Base-by-base conservation (phyloP, 2,888 invertebrate species). In the Aphodius granarius region DNA sequence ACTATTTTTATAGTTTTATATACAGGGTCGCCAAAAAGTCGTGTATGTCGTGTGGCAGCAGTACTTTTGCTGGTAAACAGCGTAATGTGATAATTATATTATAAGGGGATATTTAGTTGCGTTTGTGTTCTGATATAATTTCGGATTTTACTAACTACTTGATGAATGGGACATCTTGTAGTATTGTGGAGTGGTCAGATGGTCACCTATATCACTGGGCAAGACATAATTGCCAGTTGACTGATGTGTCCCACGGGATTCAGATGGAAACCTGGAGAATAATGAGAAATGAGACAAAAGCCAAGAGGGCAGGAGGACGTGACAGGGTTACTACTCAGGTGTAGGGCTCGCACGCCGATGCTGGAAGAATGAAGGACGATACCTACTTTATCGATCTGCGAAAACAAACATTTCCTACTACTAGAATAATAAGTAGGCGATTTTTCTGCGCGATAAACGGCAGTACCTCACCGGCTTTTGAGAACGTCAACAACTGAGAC, bases 231-330 rank as follows among this genome's bases (percentile, higher is more conserved):
- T 78, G 79, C 78, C 73, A 76, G 80, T 79, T 82, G 82, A 82
- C 79, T 78, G 82, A 82, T 82, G 81, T 77, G 81, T 78, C 82
- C 79, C 82, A 78, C 75, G 83, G 82, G 82, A 82, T 78, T 78
- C 77, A 72, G 79, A 74, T 77, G 78, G 78, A 77, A 77, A 79
- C 81, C 83, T 82, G 83, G 82, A 81, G 81, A 82, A 83, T 83
- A 82, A 83, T 83, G 82, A 81, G 83, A 81, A 82, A 82, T 81
- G 82, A 82, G 82, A 81, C 80, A 82, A 83, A 83, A 81, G 81
- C 81, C 80, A 79, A 79, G 80, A 81, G 81, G 81, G 79, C 80
- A 79, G 78, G 70, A 77, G 75, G 77, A 80, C 81, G 79, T 79
- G 80, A 80, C 78, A 77, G 78, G 79, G 77, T 77, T 75, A 70